phyloP scores from a whole-genome alignment of 2,888 invertebrate species.

The Troides helena region DNA sequence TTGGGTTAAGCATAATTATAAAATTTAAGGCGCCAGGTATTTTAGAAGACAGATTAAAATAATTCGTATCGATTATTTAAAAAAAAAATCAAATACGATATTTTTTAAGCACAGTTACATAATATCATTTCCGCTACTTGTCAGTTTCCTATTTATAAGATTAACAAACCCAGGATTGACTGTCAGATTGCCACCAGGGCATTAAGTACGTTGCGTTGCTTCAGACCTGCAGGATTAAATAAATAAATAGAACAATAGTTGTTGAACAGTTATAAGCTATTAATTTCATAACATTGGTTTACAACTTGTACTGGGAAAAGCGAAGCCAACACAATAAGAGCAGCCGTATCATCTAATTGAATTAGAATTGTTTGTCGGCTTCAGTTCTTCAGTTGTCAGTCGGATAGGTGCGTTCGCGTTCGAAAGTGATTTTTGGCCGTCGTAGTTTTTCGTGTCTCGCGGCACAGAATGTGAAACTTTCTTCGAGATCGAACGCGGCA shows the following conservation, averaged over 20 bases:
- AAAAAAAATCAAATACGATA: background rate
- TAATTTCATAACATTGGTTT: slow-evolving; percentile 16
- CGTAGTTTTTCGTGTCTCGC: slow-evolving; percentile 32
- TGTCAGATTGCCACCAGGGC: no score
- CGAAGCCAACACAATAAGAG: slow-evolving; percentile 57
- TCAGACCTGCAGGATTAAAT: background rate
- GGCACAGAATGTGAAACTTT: slow-evolving; percentile 77
- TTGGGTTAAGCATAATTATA: background rate
- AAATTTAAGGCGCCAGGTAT: background rate
- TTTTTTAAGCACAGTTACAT: background rate
- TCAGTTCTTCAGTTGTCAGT: slow-evolving; percentile 40
- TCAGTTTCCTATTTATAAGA: no score
- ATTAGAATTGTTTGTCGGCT: slow-evolving; percentile 62
- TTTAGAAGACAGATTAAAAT: background rate
- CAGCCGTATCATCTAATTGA: slow-evolving; percentile 65
- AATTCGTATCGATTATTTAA: background rate
- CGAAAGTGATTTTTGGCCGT: slow-evolving; percentile 37
- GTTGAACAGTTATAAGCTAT: slow-evolving; percentile 15
- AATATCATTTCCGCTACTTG: background rate
- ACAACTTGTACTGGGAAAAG: slow-evolving; percentile 38
- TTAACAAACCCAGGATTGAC: no score
- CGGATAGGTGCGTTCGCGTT: slow-evolving; percentile 34
- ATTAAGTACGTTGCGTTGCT: no score
- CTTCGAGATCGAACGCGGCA: slow-evolving; percentile 67
- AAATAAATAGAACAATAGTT: background rate